Evolutionary conservation across 2,888 invertebrate genomes (phyloP), one percentile per base, ranked within the genome.

Genomic region (Sthenelais limicola): DNA sequence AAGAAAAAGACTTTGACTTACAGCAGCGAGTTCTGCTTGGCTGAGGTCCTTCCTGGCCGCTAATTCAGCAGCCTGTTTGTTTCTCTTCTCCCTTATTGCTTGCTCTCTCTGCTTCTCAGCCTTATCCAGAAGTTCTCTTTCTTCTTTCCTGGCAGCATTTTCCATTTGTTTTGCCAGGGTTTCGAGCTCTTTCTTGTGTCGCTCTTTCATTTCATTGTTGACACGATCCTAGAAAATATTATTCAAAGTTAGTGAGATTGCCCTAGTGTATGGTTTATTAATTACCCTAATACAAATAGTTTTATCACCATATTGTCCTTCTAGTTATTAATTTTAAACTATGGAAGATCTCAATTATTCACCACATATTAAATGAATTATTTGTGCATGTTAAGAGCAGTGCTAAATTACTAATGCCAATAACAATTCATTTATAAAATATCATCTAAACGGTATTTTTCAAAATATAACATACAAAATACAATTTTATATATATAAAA

Each of bases 31-130:
- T 74, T 85, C 82, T 1, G 84, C 83, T 54, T 83, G 80, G 47
- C 78, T 82, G 28, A 86, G 80, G 72, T 85, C 85, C 0, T 80
- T 80, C 52, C 84, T 77, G 1, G 86, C 82, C 3, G 82, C 80
- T 18, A 82, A 54, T 73, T 85, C 86, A 4, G 85, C 82, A 48
- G 84, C 84, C 68, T 84, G 83, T 74, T 76, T 81, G 77, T 82
- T 84, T 70, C 79, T 80, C 77, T 80, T 81, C 77, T 86, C 86
- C 21, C 80, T 75, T 18, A 86, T 75, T 4, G 82, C 67, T 68
- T 81, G 81, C 70, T 85, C 83, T 48, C 77, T 76, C 54, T 84
- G 81, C 2, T 73, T 68, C 28, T 84, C 80, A 47, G 79, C 51
- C 54, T 81, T 75, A 35, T 77, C 77, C 68, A 71, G 76, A 33